Percentiles rank a stretch among this genome's conserved stretches.
phyloP scores from a whole-genome alignment of 1,140 invertebrate species.

The Ectropis grisescens region DNA sequence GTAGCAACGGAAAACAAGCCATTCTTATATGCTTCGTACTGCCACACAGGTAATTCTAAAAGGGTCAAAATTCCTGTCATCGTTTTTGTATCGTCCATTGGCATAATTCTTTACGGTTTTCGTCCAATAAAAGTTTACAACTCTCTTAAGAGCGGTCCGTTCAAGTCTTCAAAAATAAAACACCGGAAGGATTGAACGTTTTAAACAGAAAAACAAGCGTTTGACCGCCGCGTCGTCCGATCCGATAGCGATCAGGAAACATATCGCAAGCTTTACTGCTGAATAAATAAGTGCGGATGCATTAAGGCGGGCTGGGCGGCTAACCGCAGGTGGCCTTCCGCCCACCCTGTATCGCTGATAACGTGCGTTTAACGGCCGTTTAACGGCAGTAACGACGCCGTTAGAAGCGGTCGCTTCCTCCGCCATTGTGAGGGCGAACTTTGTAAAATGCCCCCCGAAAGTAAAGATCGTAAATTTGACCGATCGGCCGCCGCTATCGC shows the following conservation, averaged over 20 bases:
- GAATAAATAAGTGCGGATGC: conserved; percentile 56
- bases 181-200: too few relatives aligned
- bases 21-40: too few relatives aligned
- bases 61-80: too few relatives aligned
- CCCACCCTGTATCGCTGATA: conserved; percentile 50
- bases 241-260: conserved; percentile 36
- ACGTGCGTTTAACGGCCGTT: conserved; percentile 35
- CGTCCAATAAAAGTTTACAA: too few relatives aligned
- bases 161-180: too few relatives aligned
- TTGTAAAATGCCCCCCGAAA: conserved; percentile 7
- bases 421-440: conserved; percentile 14
- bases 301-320: conserved; percentile 44
- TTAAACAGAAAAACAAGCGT: too few relatives aligned
- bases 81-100: too few relatives aligned
- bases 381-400: conserved; percentile 20
- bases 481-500: conserved; percentile 2
- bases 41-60: too few relatives aligned
- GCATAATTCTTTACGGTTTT: too few relatives aligned
- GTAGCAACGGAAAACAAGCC: too few relatives aligned
- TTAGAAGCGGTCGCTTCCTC: conserved; percentile 18
- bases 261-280: conserved; percentile 29
- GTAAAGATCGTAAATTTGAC: conserved; percentile 13
- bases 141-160: too few relatives aligned
- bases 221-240: too few relatives aligned
- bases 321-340: conserved; percentile 51